phyloP scores from a whole-genome alignment of 2,797 vertebrate genomes.

The Notamacropus eugenii region DNA sequence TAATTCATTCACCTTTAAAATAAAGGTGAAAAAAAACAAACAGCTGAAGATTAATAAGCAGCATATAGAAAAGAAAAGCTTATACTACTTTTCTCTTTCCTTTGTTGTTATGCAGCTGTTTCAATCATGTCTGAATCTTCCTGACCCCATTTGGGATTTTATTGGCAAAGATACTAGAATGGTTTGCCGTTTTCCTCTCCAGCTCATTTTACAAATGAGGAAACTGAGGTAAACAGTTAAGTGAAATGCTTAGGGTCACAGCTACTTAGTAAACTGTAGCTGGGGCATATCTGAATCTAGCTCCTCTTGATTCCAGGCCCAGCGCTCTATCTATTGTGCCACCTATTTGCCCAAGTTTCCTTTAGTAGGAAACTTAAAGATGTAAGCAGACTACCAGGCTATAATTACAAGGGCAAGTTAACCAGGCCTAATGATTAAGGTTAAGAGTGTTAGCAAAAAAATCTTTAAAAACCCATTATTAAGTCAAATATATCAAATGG shows the following conservation, averaged over 20 bases:
- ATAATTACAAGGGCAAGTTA: background rate
- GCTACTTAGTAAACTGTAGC: no score
- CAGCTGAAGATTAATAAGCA: background rate
- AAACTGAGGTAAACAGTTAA: background rate
- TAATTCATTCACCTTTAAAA: background rate
- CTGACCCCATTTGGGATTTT: background rate
- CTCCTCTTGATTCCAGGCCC: no score
- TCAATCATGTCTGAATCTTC: background rate
- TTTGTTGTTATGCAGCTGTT: background rate
- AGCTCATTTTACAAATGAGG: background rate
- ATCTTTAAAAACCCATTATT: constrained; percentile 15
- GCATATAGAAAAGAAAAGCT: background rate
- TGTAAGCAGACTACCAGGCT: background rate
- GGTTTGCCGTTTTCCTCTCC: background rate
- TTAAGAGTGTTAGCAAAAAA: background rate
- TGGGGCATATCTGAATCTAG: no score
- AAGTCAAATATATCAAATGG: constrained; percentile 2
- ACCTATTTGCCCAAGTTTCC: background rate
- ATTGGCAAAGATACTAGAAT: background rate
- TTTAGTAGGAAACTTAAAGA: background rate
- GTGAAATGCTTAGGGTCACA: background rate
- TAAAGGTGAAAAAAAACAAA: background rate
- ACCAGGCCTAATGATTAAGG: background rate
- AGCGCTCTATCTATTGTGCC: no score
- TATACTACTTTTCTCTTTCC: background rate